A percentile compares a stretch with the other conserved stretches of the same genome.
Conservation (phyloP, 2,888 invertebrate genomes). For the Amiota mariae region DNA sequence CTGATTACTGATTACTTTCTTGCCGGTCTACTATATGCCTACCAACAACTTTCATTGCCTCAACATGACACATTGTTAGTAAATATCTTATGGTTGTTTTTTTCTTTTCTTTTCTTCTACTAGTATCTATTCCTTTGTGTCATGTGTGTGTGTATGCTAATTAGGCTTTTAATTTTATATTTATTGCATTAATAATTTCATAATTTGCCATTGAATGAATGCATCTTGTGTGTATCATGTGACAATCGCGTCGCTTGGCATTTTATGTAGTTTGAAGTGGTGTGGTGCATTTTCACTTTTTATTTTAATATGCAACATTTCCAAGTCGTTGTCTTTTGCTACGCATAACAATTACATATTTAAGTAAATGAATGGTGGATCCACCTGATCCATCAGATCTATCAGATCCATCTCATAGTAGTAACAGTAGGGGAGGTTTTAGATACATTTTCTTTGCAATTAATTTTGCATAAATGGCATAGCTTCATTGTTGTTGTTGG, state of each 20-base stretch:
- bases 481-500: conserved; percentile 19
- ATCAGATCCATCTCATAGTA: too few relatives aligned
- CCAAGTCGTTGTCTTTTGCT: conserved; percentile 9
- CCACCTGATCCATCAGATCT: too few relatives aligned
- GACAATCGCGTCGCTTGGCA: too few relatives aligned
- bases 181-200: conserved; percentile 62
- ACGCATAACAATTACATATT: conserved; percentile 38
- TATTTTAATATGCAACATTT: neutral
- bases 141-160: conserved; percentile 47
- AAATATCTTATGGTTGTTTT: too few relatives aligned
- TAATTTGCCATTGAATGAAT: conserved; percentile 53
- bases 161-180: conserved; percentile 52
- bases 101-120: too few relatives aligned
- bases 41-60: conserved; percentile 3
- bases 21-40: neutral
- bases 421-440: neutral
- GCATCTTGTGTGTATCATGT: conserved; percentile 38
- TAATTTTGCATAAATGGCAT: conserved; percentile 52
- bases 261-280: too few relatives aligned
- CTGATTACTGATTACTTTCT: neutral
- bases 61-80: neutral
- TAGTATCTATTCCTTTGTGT: too few relatives aligned
- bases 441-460: conserved; percentile 38
- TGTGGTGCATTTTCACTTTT: conserved; percentile 4
- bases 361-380: conserved; percentile 40